Evolutionary conservation across 2,888 invertebrate genomes (phyloP).

Genomic region (Melitaea athalia): DNA sequence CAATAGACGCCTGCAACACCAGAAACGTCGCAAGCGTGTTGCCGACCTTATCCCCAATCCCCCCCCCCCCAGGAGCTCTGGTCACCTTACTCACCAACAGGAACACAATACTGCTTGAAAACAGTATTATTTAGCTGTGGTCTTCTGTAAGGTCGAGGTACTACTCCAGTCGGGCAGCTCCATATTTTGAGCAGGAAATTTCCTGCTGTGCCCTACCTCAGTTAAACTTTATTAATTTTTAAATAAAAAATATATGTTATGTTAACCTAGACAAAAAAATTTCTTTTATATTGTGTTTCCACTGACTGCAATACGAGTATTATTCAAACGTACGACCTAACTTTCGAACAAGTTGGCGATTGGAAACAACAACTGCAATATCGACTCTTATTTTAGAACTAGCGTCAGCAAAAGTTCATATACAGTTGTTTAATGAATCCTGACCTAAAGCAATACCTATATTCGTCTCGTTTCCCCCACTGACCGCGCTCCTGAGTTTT

Average conservation of each 20-base stretch:
- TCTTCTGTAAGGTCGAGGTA: too few species aligned
- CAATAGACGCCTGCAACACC: too few species aligned
- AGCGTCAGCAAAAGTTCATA: neutral
- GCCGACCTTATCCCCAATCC: too few species aligned
- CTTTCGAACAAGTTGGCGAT: neutral
- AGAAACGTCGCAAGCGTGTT: too few species aligned
- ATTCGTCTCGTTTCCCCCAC: slow-evolving; percentile 55
- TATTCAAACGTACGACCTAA: neutral
- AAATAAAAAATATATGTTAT: neutral
- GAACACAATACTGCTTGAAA: too few species aligned
- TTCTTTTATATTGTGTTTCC: neutral
- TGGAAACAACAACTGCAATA: slow-evolving; percentile 1
- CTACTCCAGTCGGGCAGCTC: too few species aligned
- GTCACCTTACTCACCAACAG: too few species aligned
- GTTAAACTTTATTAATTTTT: too few species aligned
- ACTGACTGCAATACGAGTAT: neutral
- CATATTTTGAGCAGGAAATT: too few species aligned
- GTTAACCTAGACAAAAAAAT: neutral
- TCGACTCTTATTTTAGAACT: neutral
- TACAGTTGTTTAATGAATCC: slow-evolving; percentile 37
- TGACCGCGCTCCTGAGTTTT: slow-evolving; percentile 55
- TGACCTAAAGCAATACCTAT: slow-evolving; percentile 61
- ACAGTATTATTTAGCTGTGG: too few species aligned
- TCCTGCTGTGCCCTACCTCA: too few species aligned
- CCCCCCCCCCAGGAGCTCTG: too few species aligned